Evolutionary conservation across 2,113 vertebrate species (phyloP).

Genomic region (Natator depressus): DNA sequence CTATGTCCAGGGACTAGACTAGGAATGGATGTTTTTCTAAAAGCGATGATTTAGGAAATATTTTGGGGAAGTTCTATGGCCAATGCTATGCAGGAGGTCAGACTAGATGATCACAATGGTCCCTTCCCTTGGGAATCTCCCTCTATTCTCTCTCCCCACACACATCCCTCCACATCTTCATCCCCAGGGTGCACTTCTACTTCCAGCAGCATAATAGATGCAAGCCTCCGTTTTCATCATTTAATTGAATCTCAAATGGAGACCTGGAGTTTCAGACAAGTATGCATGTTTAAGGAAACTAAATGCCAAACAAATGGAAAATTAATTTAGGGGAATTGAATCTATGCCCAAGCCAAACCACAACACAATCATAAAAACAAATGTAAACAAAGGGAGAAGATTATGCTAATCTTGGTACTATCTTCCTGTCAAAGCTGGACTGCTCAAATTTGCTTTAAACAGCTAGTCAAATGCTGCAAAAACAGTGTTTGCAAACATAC

Average conservation of each 20-base stretch:
- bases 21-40: not conserved
- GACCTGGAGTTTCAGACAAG: not conserved
- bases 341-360: not conserved
- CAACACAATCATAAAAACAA: not conserved
- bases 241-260: not conserved
- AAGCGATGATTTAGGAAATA: not conserved
- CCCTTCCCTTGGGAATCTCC: not conserved
- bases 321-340: not conserved
- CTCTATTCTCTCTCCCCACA: not conserved
- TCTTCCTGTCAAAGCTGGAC: not conserved
- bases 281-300: not conserved
- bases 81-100: not conserved
- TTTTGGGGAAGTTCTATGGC: not conserved
- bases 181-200: too few species aligned
- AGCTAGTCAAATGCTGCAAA: not conserved
- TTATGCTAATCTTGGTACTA: not conserved
- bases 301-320: not conserved
- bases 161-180: too few species aligned
- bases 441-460: not conserved
- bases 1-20: not conserved
- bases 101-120: not conserved
- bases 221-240: not conserved
- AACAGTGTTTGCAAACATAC: not conserved
- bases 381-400: fast-evolving
- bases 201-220: not conserved